Base-by-base conservation (phyloP, 2,113 vertebrate genomes). In the Lepisosteus oculatus region DNA sequence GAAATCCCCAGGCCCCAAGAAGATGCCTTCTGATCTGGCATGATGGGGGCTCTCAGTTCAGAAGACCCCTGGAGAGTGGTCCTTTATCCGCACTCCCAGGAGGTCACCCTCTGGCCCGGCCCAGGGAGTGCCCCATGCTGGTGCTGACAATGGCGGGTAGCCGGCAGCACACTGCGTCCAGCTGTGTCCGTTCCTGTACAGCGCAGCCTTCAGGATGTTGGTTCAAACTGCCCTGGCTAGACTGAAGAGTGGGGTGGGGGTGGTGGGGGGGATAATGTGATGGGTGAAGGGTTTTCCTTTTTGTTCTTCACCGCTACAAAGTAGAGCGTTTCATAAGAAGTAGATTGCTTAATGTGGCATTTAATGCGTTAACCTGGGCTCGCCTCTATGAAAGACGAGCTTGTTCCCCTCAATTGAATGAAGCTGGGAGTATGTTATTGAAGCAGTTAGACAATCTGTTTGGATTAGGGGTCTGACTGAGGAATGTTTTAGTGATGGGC, bases 371-470 rank as follows among this genome's bases (percentile, higher is more conserved):
- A 81, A 85, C 85, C 81, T 65, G 61, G 76, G 80, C 81, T 44
- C 68, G 72, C 74, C 63, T 11, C 78, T 59, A 79, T 90, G 88
- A 89, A 91, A 87, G 85, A 82, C 75, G 75, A 65, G 78, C 86
- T 56, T 83, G 85, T 84, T 76, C n/a, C 74, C 61, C 8, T 43
- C 47, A 68, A 77, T 72, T 43, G 77, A 85, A 76, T 67, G 70
- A 79, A 13, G 55, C 81, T 3, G 81, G 81, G 78, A 82, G 85
- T 67, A 74, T 85, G 83, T 90, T 84, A 82, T 88, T 83, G 81
- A 86, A 90, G 86, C 85, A 80, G 86, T 85, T 83, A 84, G 82
- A 91, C 81, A 82, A 85, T 89, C 85, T 86, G 78, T 81, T 81
- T 89, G 87, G 84, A 83, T 84, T 89, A 87, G 67, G 14, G 68